Evolutionary conservation across 1,140 invertebrate genomes (phyloP).

Genomic region (Zophobas morio): DNA sequence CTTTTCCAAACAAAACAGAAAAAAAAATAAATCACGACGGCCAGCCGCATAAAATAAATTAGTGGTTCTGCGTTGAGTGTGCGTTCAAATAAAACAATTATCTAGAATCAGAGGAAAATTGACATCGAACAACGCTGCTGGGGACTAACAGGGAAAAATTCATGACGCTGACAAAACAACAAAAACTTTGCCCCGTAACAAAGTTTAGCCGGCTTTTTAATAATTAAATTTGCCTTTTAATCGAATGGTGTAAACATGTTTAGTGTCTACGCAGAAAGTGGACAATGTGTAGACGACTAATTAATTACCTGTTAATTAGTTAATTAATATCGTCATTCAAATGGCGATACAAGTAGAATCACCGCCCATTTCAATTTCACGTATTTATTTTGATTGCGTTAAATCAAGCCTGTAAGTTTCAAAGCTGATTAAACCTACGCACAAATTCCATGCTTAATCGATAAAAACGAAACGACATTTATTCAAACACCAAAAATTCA

Average conservation of each 20-base stretch:
- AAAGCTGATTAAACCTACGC: neutral
- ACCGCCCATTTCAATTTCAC: slow-evolving; percentile 1
- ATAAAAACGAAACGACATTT: neutral
- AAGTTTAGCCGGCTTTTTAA: slow-evolving; percentile 10
- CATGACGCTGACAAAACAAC: slow-evolving; percentile 1
- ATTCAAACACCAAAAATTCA: neutral
- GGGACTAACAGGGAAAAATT: slow-evolving; percentile 6
- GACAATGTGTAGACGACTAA: neutral
- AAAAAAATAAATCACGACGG: neutral
- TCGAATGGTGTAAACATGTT: slow-evolving; percentile 1
- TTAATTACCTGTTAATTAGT: slow-evolving; percentile 26
- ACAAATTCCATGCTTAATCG: neutral
- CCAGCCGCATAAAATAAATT: slow-evolving; percentile 33
- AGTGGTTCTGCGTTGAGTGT: slow-evolving; percentile 10
- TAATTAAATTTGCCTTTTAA: slow-evolving; percentile 21
- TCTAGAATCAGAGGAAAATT: slow-evolving; percentile 11
- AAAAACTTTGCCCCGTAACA: slow-evolving; percentile 5
- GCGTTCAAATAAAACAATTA: slow-evolving; percentile 38
- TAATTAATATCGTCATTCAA: slow-evolving; percentile 12
- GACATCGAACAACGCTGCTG: slow-evolving; percentile 4
- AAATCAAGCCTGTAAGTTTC: slow-evolving; percentile 5
- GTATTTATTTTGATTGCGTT: slow-evolving; percentile 11
- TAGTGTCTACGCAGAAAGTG: neutral
- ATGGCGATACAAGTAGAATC: neutral
- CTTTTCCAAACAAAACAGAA: neutral